Base-by-base conservation (phyloP, 2,113 vertebrate species). In the Trematocara zebra region DNA sequence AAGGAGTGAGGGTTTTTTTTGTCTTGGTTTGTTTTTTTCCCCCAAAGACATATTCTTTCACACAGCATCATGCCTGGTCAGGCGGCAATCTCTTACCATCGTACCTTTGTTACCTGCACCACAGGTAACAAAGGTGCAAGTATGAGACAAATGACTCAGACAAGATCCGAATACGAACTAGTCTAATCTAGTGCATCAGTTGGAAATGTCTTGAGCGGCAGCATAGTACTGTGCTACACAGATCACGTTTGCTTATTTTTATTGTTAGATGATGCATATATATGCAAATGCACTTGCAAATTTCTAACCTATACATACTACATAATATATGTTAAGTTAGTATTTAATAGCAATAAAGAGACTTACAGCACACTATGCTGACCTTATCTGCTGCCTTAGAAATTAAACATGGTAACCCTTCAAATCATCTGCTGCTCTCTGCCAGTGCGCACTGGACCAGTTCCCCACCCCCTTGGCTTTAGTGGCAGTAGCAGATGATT, bases 401-500 rank as follows among this genome's bases (percentile, higher is more conserved):
- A 49, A 26, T 79, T 82, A 33, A 61, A 85, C 79, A 84, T 11
- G 28, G 53, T 28, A 33, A 69, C 33, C 78, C 81, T 78, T 69
- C 84, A 91, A 92, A 91, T 88, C 79, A 84, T 87, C 76, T 80
- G 49, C 47, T 79, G 88, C 88, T 82, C 53, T 87, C 85, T 80
- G 74, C 20, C 2, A 52, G 53, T 74, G 51, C 81, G 61, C 69
- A 80, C 72, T 23, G 88, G 81, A 91, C 82, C 56, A 79, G 61
- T 83, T 69, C 86, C 17, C 83, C 72, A 28, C 78, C 81, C 64
- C 33, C 15, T 31, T 59, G 74, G 85, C 86, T 88, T 89, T 20
- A 81, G 85, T 74, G 80, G 83, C 90, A 79, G 81, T 72, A 87
- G 83, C 82, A 87, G 91, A 92, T 87, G 89, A 94, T 94, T 94